Conservation (phyloP, 2,113 vertebrate species). For the Lepus timidus region DNA sequence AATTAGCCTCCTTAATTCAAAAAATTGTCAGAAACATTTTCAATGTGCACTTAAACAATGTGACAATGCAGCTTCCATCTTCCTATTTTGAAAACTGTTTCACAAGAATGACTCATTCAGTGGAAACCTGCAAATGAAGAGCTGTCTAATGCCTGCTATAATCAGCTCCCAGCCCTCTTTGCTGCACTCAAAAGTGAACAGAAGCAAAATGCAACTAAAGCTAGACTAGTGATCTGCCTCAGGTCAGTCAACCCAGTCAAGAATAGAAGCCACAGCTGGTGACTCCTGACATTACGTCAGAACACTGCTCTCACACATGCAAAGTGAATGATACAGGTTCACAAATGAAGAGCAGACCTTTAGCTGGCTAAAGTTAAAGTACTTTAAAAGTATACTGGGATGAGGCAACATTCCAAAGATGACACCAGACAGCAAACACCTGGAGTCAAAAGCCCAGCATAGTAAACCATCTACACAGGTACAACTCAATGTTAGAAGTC, state of each 20-base stretch:
- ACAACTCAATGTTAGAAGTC: conserved; percentile 6
- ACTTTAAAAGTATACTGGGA: conserved; percentile 50
- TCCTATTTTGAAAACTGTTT: conserved; percentile 58
- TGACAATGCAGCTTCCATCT: conserved; percentile 52
- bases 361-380: neutral
- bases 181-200: neutral
- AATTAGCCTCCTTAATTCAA: conserved; percentile 19
- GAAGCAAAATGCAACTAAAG: neutral
- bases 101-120: conserved; percentile 59
- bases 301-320: neutral
- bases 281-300: neutral
- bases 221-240: neutral
- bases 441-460: neutral
- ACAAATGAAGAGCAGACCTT: conserved; percentile 39
- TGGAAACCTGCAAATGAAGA: conserved; percentile 45
- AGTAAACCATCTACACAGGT: neutral
- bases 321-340: neutral
- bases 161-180: neutral
- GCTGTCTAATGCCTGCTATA: neutral
- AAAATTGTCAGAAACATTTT: conserved; percentile 9
- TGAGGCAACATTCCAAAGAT: neutral
- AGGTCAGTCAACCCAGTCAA: neutral
- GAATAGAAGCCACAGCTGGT: conserved; percentile 43
- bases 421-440: neutral
- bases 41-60: conserved; percentile 10